phyloP scores from a whole-genome alignment of 37 sponge, comb jelly and placozoan species.

The Chondrilla cf. caribensis region DNA sequence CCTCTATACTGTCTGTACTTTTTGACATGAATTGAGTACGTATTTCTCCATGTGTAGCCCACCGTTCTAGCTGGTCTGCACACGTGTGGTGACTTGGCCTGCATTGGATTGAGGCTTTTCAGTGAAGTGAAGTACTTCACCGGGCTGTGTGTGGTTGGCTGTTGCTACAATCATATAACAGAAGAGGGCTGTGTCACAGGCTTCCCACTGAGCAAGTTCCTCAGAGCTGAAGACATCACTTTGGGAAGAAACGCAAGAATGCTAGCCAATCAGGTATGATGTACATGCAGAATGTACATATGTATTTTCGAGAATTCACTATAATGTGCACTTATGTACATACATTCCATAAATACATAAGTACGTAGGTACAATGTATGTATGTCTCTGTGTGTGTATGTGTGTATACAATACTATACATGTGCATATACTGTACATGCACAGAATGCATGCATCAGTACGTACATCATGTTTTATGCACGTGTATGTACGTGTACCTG shows the following conservation, averaged over 20 bases:
- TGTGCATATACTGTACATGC: too few species aligned
- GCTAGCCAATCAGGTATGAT: slow-evolving; percentile 42
- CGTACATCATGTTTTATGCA: neutral
- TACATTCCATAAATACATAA: neutral
- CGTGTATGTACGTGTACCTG: neutral
- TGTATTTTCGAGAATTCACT: neutral
- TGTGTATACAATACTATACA: too few species aligned
- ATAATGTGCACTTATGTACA: neutral
- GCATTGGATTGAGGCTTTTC: slow-evolving; percentile 63
- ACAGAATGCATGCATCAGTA: neutral
- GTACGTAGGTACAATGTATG: neutral
- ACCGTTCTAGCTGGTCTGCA: slow-evolving; percentile 66
- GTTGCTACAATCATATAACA: slow-evolving; percentile 65
- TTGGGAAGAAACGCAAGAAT: slow-evolving; percentile 44
- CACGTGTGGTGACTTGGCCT: slow-evolving; percentile 73
- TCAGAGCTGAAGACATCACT: neutral
- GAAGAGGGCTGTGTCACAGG: slow-evolving; percentile 28
- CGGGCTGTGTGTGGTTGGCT: slow-evolving; percentile 58
- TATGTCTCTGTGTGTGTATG: too few species aligned
- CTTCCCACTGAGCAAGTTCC: slow-evolving; percentile 42
- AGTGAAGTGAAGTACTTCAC: neutral
- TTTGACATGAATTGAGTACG: too few species aligned
- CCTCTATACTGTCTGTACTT: too few species aligned
- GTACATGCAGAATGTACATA: neutral
- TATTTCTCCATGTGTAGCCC: neutral